A percentile compares a stretch with the other conserved stretches of the same genome.
Conservation (phyloP, 1,140 invertebrate species). For the Berghia stephanieae region DNA sequence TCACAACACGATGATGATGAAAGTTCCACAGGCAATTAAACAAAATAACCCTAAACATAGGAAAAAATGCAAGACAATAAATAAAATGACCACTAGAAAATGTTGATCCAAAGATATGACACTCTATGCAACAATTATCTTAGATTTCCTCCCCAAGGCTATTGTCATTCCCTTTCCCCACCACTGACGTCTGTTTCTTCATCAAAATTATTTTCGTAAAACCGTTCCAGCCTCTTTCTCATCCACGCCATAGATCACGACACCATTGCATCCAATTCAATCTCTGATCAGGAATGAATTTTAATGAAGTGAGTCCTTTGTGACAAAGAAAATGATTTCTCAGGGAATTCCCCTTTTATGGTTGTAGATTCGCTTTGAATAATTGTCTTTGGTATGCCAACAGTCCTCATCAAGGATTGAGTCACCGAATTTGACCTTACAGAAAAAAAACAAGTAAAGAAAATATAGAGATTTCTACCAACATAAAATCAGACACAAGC, state of each 20-base stretch:
- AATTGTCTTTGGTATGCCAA: slow-evolving; percentile 53
- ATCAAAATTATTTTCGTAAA: slow-evolving; percentile 44
- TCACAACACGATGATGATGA: slow-evolving; percentile 14
- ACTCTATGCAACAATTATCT: slow-evolving; percentile 14
- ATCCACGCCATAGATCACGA: slow-evolving; percentile 47
- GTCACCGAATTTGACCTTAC: slow-evolving; percentile 48
- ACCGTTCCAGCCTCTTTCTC: slow-evolving; percentile 44
- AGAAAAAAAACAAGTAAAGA: slow-evolving; percentile 28
- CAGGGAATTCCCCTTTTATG: slow-evolving; percentile 48
- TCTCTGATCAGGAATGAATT: slow-evolving; percentile 34
- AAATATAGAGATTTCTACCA: not conserved
- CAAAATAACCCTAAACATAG: slow-evolving; percentile 31
- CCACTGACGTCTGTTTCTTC: not conserved
- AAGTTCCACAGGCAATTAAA: slow-evolving; percentile 18
- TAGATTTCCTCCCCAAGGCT: not conserved
- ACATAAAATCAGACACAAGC: too few relatives aligned
- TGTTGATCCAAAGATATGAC: slow-evolving; percentile 25
- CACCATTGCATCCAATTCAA: slow-evolving; percentile 47
- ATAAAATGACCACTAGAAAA: slow-evolving; percentile 28
- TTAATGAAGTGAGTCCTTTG: slow-evolving; percentile 34
- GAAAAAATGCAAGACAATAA: slow-evolving; percentile 15
- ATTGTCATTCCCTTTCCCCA: not conserved
- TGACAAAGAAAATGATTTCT: slow-evolving; percentile 54
- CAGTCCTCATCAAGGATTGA: slow-evolving; percentile 52
- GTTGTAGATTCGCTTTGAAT: slow-evolving; percentile 52